Base-by-base conservation (phyloP, 2,113 vertebrate genomes). In the Mormyrus lacerda region DNA sequence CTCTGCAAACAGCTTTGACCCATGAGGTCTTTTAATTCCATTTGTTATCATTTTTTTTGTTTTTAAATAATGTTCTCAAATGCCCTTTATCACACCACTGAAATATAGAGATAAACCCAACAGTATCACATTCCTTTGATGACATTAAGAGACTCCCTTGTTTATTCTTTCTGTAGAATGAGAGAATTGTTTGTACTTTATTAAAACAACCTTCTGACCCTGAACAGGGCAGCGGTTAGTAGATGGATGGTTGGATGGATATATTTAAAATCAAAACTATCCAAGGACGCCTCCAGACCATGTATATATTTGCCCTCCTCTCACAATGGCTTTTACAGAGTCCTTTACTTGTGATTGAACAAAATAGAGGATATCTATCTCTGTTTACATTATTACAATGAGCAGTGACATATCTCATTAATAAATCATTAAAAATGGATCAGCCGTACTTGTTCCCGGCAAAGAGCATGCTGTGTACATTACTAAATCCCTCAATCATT, bases 21-120 rank as follows among this genome's bases (percentile, higher is more conserved):
- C 85, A 39, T 35, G 85, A 87, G 85, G 50, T 87, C 85, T 53
- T 87, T 87, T 87, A 87, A 87, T 87, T 87, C 51, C 87, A 61
- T 87, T 87, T 87, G 51, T 87, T 87, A 24, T 45, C 51, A 5
- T 87, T 39, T 87, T n/a, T 86, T 86, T 87, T 87, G 61, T 65
- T 53, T 53, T 48, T 13, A 53, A 86, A 86, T 50, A 21, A 87
- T 58, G 51, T 61, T 61, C 51, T 87, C 51, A 42, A 87, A 61
- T 17, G 35, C 27, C 21, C 24, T 61, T 44, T 58, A 35, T 44
- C n/a, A 55, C 50, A 87, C 27, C 31, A 55, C 35, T 39, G 50
- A 65, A 87, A 58, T 35, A 39, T 10, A 87, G 85, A 4, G 44
- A 73, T 88, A 48, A 88, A 73, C 17, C 15, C 6, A 35, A 51